Evolutionary conservation across 23 tunicate species (phyloP).

Genomic region (Oikopleura albicans): DNA sequence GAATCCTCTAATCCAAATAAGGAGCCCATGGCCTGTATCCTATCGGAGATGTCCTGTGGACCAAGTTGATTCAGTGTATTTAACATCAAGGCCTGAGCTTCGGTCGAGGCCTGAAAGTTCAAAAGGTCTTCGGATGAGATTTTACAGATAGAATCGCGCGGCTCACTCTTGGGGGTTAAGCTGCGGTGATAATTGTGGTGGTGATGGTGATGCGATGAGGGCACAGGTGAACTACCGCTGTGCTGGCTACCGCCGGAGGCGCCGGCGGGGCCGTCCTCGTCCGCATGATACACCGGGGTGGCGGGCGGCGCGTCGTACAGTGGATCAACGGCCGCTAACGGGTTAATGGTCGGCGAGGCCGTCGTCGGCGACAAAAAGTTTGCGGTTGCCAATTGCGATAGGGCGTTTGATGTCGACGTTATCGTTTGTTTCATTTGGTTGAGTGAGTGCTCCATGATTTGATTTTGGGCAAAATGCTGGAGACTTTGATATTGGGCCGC

Average conservation of each 20-base stretch:
- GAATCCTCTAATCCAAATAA: background rate
- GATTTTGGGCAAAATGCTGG: background rate
- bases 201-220: background rate
- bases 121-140: slow-evolving; percentile 18
- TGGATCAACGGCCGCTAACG: background rate
- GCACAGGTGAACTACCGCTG: background rate
- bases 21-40: slow-evolving; percentile 13
- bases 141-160: slow-evolving; percentile 14
- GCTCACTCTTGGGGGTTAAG: background rate
- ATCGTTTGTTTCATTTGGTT: slow-evolving; percentile 12
- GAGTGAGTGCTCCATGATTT: slow-evolving; percentile 3
- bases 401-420: background rate
- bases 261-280: background rate
- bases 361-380: background rate
- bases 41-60: background rate
- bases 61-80: background rate
- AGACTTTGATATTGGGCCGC: background rate
- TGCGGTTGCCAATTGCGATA: background rate
- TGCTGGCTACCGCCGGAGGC: background rate
- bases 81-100: slow-evolving; percentile 12
- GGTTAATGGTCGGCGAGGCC: background rate
- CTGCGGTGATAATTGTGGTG: background rate
- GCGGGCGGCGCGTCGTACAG: slow-evolving; percentile 18
- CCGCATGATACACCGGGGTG: slow-evolving; percentile 10
- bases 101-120: slow-evolving; percentile 18